Base-by-base conservation (phyloP, 2,113 vertebrate species). In the Cavia porcellus region DNA sequence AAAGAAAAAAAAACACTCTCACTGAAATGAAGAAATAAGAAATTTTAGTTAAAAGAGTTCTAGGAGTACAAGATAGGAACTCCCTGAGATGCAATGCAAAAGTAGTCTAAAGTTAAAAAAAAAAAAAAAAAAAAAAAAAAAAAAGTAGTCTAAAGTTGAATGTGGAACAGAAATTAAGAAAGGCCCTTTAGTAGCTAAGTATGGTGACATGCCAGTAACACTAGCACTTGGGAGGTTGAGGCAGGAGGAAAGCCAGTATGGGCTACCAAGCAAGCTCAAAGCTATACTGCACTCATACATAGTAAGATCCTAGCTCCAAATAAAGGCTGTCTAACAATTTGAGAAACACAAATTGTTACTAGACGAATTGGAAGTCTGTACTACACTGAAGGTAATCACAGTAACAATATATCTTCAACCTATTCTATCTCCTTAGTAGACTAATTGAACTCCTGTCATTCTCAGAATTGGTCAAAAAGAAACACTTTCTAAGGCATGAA, bases 1-100 rank as follows among this genome's bases (percentile, higher is more conserved):
- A 75, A 90, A 94, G 55, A 50, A 91, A 94, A 91, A 94, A 87
- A 22, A 8, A 82, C 50, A 12, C 80, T 91, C 57, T 59, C 24
- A 86, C 64, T n/a, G 52, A 86, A 52, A 91, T 66, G 38, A 94
- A 66, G 35, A 77, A 92, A 81, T 22, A 82, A 22, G 88, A 68
- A 88, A 61, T 30, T 35, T 88, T 35, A 84, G 68, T 30, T 25
- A n/a, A 81, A 62, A 81, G 28, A 30, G 57, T 45, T 52, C 0
- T 13, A 50, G 68, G 50, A 83, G 25, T 28, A 19, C 55, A 38
- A 90, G 22, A 72, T 1, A 55, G 15, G 38, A 25, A 3, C 35
- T 70, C 28, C 28, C 52, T 50, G 28, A 85, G 50, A 72, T 30
- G 5, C 35, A 79, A 85, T 28, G 17, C 38, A 61, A 66, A 86